Conservation (phyloP, 2,888 invertebrate species). For the Heliconius erato region DNA sequence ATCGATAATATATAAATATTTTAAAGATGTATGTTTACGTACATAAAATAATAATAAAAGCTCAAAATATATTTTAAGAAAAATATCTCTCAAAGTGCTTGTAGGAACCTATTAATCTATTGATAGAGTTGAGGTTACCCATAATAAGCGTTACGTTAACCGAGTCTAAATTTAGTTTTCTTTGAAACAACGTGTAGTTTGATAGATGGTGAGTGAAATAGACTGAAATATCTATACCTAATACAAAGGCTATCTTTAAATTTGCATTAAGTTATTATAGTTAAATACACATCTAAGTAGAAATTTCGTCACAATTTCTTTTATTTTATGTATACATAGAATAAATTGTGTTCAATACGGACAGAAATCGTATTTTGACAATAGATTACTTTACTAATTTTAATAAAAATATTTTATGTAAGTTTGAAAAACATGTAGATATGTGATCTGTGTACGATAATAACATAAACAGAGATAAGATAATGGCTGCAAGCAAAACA, state of each 20-base stretch:
- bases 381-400: neutral
- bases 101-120: neutral
- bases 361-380: no score
- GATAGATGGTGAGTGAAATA: neutral
- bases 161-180: constrained; percentile 10
- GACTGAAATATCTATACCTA: no score
- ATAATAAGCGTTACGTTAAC: constrained; percentile 28
- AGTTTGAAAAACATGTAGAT: neutral
- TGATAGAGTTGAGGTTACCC: neutral
- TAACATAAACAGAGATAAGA: constrained; percentile 43
- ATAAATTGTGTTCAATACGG: no score
- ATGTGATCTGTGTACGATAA: neutral
- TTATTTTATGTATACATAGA: no score
- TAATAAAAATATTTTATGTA: neutral
- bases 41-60: neutral
- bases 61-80: neutral
- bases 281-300: no score
- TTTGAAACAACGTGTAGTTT: neutral
- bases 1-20: neutral
- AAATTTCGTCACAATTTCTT: no score
- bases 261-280: no score
- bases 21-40: neutral
- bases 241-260: no score
- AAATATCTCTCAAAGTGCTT: neutral
- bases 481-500: constrained; percentile 33